phyloP scores from a whole-genome alignment of 2,888 invertebrate genomes.

The Volucella bombylans region DNA sequence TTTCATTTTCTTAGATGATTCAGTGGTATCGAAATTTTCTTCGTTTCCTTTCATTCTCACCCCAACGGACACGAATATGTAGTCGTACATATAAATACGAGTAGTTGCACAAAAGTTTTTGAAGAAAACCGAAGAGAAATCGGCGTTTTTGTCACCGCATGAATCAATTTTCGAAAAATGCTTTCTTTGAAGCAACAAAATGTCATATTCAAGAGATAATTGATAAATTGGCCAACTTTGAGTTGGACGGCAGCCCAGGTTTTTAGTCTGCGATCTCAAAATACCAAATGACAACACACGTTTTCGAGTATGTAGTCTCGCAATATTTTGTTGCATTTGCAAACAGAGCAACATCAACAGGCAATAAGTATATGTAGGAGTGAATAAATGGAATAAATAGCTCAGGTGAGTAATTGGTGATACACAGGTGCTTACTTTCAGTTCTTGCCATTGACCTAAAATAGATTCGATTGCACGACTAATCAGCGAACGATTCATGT shows the following conservation, averaged over 20 bases:
- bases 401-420: slow-evolving; percentile 41
- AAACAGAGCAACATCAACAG: background rate
- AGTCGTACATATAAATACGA: too few species aligned
- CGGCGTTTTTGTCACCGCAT: slow-evolving; percentile 35
- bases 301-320: slow-evolving; percentile 2
- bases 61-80: background rate
- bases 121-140: background rate
- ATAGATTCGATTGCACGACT: slow-evolving; percentile 13
- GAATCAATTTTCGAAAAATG: slow-evolving; percentile 28
- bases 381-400: slow-evolving; percentile 15
- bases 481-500: slow-evolving; percentile 14
- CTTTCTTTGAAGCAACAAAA: background rate
- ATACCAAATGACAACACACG: slow-evolving; percentile 36
- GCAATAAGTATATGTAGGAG: slow-evolving; percentile 1
- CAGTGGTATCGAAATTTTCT: slow-evolving; percentile 43
- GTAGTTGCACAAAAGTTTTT: slow-evolving; percentile 10
- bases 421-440: slow-evolving; percentile 45
- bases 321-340: slow-evolving; percentile 8
- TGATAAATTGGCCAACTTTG: slow-evolving; percentile 3
- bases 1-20: slow-evolving; percentile 23
- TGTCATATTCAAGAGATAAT: slow-evolving; percentile 26
- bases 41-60: slow-evolving; percentile 29
- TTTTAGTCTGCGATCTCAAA: slow-evolving; percentile 18
- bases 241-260: slow-evolving; percentile 40
- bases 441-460: slow-evolving; percentile 21